These are phyloP conservation scores for Amiota minor DNA, from an alignment of 2,888 invertebrate genomes.

Conservation along the genomic window DNA sequence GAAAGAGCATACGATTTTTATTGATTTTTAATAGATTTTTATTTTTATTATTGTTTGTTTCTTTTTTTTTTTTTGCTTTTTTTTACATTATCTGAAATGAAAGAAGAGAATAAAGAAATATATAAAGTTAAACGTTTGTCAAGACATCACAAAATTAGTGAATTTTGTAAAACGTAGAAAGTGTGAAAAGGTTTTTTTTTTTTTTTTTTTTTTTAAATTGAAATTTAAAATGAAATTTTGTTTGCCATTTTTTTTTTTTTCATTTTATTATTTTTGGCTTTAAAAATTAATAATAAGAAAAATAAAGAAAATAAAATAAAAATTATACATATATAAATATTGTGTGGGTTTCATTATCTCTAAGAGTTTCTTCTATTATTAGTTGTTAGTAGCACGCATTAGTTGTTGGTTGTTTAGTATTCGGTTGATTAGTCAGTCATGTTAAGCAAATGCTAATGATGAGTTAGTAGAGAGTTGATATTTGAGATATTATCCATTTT, in stretches of 20 bases:
- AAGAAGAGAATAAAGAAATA: conserved; percentile 66
- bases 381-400: conserved; percentile 57
- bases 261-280: neutral
- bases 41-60: conserved; percentile 37
- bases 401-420: conserved; percentile 12
- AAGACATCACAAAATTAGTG: neutral
- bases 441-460: conserved; percentile 5
- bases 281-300: conserved; percentile 8
- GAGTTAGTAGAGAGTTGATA: conserved; percentile 1
- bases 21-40: no score
- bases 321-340: neutral
- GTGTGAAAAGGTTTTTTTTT: conserved; percentile 25
- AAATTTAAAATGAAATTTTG: conserved; percentile 15
- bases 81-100: conserved; percentile 71
- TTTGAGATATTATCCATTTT: neutral
- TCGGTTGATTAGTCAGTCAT: conserved; percentile 41
- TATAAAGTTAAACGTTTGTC: conserved; percentile 62
- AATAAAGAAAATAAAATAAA: conserved; percentile 7
- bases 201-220: conserved; percentile 28
- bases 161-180: conserved; percentile 24
- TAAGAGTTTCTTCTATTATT: conserved; percentile 10
- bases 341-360: conserved; percentile 26
- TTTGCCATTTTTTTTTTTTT: neutral
- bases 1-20: no score
- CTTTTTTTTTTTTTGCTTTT: conserved; percentile 45